These are phyloP conservation scores for Mohoua ochrocephala DNA, from an alignment of 2,113 vertebrate genomes.

Conservation along the genomic window DNA sequence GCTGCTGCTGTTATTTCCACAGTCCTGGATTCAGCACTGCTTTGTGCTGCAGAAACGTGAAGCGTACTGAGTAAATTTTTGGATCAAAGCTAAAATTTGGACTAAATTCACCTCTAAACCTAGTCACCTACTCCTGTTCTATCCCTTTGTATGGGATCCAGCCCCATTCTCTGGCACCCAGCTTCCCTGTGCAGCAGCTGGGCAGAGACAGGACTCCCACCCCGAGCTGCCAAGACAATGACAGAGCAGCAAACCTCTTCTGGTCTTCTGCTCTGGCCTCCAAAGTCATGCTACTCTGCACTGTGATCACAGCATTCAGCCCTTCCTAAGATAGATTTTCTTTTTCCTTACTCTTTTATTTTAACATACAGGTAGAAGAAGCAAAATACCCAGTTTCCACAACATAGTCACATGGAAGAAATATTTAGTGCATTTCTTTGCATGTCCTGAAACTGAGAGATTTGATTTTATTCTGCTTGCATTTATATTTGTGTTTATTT, in stretches of 20 bases:
- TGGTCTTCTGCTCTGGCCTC: not conserved
- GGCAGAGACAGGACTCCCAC: not conserved
- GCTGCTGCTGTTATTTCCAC: not conserved
- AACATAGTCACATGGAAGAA: not conserved
- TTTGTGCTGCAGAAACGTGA: not conserved
- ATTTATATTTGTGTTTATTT: not conserved
- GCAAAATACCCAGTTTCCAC: not conserved
- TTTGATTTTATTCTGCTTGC: not conserved
- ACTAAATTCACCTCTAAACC: not conserved
- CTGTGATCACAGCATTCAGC: not conserved
- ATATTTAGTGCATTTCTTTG: not conserved
- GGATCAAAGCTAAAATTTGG: not conserved
- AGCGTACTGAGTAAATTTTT: not conserved
- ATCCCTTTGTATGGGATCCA: not conserved
- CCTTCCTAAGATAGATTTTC: not conserved
- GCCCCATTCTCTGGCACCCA: not conserved
- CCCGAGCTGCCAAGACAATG: fast-evolving
- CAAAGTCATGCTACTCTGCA: fast-evolving
- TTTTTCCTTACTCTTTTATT: not conserved
- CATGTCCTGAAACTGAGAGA: not conserved
- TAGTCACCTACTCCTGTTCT: not conserved
- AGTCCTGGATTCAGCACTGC: not conserved
- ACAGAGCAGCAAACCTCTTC: not conserved
- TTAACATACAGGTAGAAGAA: not conserved
- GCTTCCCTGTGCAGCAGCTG: not conserved